Evolutionary conservation across 2,113 vertebrate genomes (phyloP).

Genomic region (Tapirus terrestris): DNA sequence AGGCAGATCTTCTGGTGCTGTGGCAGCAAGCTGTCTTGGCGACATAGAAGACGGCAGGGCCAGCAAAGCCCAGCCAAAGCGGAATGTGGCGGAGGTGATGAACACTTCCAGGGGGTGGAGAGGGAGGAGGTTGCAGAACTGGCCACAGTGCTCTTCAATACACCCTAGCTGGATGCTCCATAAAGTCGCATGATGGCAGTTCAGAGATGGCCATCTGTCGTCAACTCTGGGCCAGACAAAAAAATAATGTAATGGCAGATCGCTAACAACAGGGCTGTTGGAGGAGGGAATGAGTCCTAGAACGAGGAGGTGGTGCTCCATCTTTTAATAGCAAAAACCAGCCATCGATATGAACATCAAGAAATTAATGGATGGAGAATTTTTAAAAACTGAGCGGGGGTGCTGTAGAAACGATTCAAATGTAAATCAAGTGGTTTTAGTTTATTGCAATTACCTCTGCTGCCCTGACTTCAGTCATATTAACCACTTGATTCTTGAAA

Average conservation of each 20-base stretch:
- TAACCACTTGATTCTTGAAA: constrained; percentile 51
- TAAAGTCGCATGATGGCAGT: constrained; percentile 87
- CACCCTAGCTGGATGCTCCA: constrained; percentile 88
- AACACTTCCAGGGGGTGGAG: constrained; percentile 76
- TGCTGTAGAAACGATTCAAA: constrained; percentile 80
- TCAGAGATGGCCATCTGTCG: constrained; percentile 88
- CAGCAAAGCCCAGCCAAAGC: constrained; percentile 80
- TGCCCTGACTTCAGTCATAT: constrained; percentile 23
- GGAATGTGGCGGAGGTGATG: constrained; percentile 81
- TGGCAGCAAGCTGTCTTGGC: constrained; percentile 68
- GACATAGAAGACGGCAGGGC: constrained; percentile 69
- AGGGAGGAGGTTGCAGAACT: constrained; percentile 81
- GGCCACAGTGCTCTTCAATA: constrained; percentile 82
- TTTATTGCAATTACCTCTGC: constrained; percentile 14
- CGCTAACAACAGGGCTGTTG: constrained; percentile 84
- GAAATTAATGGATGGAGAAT: constrained; percentile 85
- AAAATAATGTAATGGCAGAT: constrained; percentile 86
- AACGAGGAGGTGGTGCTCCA: constrained; percentile 80
- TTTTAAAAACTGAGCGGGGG: constrained; percentile 79
- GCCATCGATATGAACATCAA: constrained; percentile 80
- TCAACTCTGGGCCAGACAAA: constrained; percentile 88
- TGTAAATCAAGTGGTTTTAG: constrained; percentile 74
- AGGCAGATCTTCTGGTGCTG: constrained; percentile 43
- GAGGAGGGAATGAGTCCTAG: constrained; percentile 76
- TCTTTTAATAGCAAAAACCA: constrained; percentile 80